A percentile compares a stretch with the other conserved stretches of the same genome.
phyloP scores from a whole-genome alignment of 2,113 vertebrate genomes.

The Lynx canadensis region DNA sequence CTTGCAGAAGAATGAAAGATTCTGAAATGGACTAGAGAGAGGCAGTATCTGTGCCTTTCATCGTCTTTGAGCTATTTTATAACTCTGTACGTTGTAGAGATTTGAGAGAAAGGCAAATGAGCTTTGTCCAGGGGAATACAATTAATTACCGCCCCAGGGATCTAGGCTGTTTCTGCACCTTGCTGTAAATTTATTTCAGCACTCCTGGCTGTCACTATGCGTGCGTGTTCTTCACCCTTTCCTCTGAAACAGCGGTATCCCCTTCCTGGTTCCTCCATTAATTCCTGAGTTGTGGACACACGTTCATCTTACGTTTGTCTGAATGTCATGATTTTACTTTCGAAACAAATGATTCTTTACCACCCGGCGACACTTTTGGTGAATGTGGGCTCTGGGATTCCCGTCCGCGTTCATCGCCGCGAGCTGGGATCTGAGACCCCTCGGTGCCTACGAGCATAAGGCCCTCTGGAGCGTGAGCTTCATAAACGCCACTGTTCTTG shows the following conservation, averaged over 20 bases:
- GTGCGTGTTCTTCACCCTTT: not conserved
- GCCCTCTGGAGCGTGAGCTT: not conserved
- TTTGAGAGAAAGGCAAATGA: not conserved
- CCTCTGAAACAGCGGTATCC: not conserved
- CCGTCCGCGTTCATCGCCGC: accelerated
- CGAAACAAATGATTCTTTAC: not conserved
- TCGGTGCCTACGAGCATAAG: accelerated
- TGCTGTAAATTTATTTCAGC: not conserved
- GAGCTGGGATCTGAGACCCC: not conserved
- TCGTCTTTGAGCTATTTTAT: not conserved
- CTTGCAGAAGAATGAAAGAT: not conserved
- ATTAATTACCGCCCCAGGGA: not conserved
- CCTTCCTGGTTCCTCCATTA: not conserved
- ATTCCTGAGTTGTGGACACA: not conserved
- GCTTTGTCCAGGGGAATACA: not conserved
- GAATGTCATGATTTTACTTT: not conserved
- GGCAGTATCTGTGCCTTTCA: not conserved
- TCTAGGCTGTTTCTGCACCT: not conserved
- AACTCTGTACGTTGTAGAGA: not conserved
- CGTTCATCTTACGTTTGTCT: not conserved
- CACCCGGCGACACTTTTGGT: not conserved
- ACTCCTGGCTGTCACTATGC: not conserved
- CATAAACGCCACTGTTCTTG: not conserved
- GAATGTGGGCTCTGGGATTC: not conserved
- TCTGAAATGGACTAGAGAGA: not conserved